These are phyloP conservation scores for Pedetes capensis DNA, from an alignment of 2,113 vertebrate genomes.

Conservation along the genomic window DNA sequence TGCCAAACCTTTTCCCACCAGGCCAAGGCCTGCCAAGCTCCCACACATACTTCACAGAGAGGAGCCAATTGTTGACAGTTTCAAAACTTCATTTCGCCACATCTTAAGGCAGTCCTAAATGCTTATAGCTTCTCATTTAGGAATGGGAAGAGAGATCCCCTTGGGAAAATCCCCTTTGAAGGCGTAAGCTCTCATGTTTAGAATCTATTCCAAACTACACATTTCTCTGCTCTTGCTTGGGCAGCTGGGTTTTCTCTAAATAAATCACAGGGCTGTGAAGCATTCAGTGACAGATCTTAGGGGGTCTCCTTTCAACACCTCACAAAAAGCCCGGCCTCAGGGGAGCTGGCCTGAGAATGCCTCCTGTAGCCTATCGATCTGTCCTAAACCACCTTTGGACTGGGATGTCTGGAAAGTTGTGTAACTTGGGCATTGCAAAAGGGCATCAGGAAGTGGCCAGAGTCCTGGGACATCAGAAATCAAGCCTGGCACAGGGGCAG, in stretches of 20 bases:
- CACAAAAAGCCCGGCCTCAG: background rate
- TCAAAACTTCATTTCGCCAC: constrained; percentile 16
- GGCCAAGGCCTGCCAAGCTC: background rate
- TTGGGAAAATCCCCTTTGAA: constrained; percentile 53
- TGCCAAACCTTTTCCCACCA: background rate
- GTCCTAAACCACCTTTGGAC: background rate
- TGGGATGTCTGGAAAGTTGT: background rate
- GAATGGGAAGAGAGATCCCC: background rate
- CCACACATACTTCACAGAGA: background rate
- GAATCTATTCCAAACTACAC: constrained; percentile 40
- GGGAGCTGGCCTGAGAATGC: background rate
- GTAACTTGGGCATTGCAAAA: background rate
- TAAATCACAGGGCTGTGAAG: background rate
- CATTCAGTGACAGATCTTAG: background rate
- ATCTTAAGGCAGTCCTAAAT: constrained; percentile 11
- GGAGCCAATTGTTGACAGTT: background rate
- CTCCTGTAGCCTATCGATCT: background rate
- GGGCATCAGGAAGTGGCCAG: background rate
- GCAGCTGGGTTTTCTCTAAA: constrained; percentile 41
- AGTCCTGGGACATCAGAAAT: background rate
- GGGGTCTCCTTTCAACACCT: background rate
- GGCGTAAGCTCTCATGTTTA: constrained; percentile 29
- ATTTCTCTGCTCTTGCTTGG: background rate
- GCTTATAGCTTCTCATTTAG: constrained; percentile 40
- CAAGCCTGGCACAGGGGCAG: background rate